phyloP scores from a whole-genome alignment of 2,888 invertebrate species.

The Chrysina gloriosa region DNA sequence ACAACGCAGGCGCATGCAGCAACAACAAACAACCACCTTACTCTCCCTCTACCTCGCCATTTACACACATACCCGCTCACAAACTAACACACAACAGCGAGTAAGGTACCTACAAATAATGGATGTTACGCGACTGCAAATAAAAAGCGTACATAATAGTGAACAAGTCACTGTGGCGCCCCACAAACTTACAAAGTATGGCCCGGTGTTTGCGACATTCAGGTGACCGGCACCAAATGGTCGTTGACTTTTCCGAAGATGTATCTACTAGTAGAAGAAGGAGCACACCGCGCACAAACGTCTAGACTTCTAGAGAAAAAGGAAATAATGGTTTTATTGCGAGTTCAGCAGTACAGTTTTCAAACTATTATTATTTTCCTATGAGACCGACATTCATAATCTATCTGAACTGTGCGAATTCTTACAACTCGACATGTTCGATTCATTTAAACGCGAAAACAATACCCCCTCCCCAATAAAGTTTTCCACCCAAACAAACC shows the following conservation, averaged over 20 bases:
- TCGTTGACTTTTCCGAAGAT: slow-evolving; percentile 55
- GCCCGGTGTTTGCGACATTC: slow-evolving; percentile 54
- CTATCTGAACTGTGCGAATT: background rate
- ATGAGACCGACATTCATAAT: slow-evolving; percentile 30
- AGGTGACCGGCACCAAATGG: slow-evolving; percentile 56
- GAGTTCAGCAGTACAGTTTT: slow-evolving; percentile 44
- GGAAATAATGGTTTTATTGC: slow-evolving; percentile 51
- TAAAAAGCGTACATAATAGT: slow-evolving; percentile 41
- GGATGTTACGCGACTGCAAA: slow-evolving; percentile 38
- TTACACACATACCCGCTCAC: slow-evolving; percentile 15
- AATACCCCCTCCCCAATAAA: background rate
- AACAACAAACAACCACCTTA: slow-evolving; percentile 27
- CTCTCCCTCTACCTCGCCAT: background rate
- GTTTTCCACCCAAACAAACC: slow-evolving; percentile 33
- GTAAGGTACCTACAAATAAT: slow-evolving; percentile 33
- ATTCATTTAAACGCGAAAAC: slow-evolving; percentile 35
- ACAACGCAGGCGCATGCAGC: slow-evolving; percentile 35
- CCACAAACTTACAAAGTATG: slow-evolving; percentile 51
- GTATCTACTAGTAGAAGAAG: slow-evolving; percentile 45
- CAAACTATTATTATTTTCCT: slow-evolving; percentile 48
- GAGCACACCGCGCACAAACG: slow-evolving; percentile 40
- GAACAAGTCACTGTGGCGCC: slow-evolving; percentile 48
- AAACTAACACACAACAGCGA: slow-evolving; percentile 19
- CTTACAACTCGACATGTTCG: slow-evolving; percentile 29
- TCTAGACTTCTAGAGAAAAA: slow-evolving; percentile 53